Evolutionary conservation across 2,888 invertebrate species (phyloP).

Genomic region (Scaptomyza cyrtandrae): DNA sequence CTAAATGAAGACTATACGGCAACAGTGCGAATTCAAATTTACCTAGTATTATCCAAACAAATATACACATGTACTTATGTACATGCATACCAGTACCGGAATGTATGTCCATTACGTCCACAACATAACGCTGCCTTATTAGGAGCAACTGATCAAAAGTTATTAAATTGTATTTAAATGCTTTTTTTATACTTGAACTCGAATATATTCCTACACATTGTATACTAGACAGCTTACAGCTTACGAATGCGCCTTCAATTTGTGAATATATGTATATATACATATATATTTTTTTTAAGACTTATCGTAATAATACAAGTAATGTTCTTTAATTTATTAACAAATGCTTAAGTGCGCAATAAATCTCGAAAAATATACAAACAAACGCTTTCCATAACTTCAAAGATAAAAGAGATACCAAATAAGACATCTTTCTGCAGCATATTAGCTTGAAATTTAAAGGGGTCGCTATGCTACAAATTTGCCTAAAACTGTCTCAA

Average conservation of each 20-base stretch:
- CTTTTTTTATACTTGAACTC: constrained; percentile 49
- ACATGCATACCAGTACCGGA: constrained; percentile 31
- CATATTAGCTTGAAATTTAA: constrained; percentile 51
- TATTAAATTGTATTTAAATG: constrained; percentile 37
- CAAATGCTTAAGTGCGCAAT: constrained; percentile 39
- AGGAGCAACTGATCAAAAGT: constrained; percentile 48
- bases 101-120: constrained; percentile 55
- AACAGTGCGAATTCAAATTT: constrained; percentile 57
- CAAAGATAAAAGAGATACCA: constrained; percentile 8
- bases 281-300: constrained; percentile 33
- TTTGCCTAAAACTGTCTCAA: constrained; percentile 17
- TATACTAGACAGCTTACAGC: constrained; percentile 59
- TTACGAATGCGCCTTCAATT: constrained; percentile 71
- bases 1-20: constrained; percentile 60
- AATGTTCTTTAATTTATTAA: constrained; percentile 47
- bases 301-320: constrained; percentile 18
- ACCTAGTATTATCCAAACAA: constrained; percentile 38
- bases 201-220: constrained; percentile 60
- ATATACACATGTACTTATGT: constrained; percentile 26
- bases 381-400: neutral
- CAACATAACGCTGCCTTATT: constrained; percentile 28
- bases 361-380: constrained; percentile 20
- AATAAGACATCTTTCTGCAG: constrained; percentile 37
- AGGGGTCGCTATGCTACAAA: constrained; percentile 6
- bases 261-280: constrained; percentile 59